phyloP scores from a whole-genome alignment of 2,797 vertebrate genomes.

The Melanotaenia parkinsoni region DNA sequence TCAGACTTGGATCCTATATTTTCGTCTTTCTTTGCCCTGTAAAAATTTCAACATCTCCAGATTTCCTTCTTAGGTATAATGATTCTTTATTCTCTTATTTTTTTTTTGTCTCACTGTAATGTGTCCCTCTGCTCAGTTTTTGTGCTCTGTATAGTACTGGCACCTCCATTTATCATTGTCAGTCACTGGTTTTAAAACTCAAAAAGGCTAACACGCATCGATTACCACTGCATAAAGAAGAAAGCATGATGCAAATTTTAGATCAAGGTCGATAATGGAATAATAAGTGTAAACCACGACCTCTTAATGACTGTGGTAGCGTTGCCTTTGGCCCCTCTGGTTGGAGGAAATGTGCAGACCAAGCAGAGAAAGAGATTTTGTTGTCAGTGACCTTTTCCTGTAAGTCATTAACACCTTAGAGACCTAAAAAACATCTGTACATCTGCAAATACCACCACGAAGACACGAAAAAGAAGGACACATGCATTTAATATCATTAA shows the following conservation, averaged over 20 bases:
- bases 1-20: conserved; percentile 29
- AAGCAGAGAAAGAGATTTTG: conserved; percentile 5
- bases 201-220: conserved; percentile 60
- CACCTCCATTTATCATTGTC: conserved; percentile 77
- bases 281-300: conserved; percentile 61
- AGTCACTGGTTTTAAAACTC: conserved; percentile 73
- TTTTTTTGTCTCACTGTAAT: background rate
- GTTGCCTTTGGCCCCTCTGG: conserved; percentile 34
- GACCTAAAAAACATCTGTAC: background rate
- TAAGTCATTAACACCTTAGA: conserved; percentile 19
- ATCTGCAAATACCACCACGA: conserved; percentile 2
- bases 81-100: background rate
- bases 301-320: conserved; percentile 63
- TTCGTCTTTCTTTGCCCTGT: conserved; percentile 14
- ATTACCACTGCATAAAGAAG: conserved; percentile 63
- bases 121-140: conserved; percentile 24
- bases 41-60: conserved; percentile 28
- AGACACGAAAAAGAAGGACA: conserved; percentile 14
- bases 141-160: conserved; percentile 6
- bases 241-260: conserved; percentile 69
- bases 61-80: conserved; percentile 26
- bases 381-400: conserved; percentile 23
- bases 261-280: conserved; percentile 69
- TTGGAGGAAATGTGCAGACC: conserved; percentile 25
- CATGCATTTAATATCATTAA: conserved; percentile 17